Conservation (phyloP, 2,113 vertebrate species). For the Rhombomys opimus region DNA sequence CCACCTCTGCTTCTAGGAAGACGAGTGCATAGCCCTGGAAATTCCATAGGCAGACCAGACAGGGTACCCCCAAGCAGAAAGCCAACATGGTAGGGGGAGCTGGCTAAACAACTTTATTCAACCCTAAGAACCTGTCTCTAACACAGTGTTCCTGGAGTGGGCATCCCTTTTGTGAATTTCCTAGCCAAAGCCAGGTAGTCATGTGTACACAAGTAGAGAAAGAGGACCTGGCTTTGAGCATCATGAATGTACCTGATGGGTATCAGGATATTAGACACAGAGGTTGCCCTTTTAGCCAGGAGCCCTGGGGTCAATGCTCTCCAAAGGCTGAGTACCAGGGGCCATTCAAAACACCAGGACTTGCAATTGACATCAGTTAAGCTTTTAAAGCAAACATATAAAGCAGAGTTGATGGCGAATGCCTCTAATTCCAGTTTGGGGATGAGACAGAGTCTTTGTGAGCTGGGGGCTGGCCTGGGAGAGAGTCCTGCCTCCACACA, state of each 20-base stretch:
- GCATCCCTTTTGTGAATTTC: background rate
- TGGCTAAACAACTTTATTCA: background rate
- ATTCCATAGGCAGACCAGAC: background rate
- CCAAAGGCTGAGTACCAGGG: conserved; percentile 10
- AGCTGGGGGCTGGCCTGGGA: background rate
- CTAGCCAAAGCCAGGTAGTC: conserved; percentile 42
- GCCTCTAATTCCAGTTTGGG: background rate
- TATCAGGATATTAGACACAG: background rate
- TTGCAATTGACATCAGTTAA: conserved; percentile 19
- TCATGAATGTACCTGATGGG: conserved; percentile 58
- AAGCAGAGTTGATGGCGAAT: background rate
- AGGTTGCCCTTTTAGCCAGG: conserved; percentile 29
- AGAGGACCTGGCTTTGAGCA: conserved; percentile 12
- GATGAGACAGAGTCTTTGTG: background rate
- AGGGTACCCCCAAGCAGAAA: background rate
- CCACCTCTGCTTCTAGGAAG: background rate
- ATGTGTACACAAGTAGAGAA: background rate
- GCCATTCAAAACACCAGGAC: conserved; percentile 48
- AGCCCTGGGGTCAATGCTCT: conserved; percentile 11
- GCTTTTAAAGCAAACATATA: conserved; percentile 64
- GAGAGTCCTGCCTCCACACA: background rate
- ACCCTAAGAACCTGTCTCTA: conserved; percentile 3
- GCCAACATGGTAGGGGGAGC: background rate
- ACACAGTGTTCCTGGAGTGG: background rate
- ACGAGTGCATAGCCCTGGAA: conserved; percentile 22